phyloP scores from a whole-genome alignment of 2,888 invertebrate species.

The Diachrysia chrysitis region DNA sequence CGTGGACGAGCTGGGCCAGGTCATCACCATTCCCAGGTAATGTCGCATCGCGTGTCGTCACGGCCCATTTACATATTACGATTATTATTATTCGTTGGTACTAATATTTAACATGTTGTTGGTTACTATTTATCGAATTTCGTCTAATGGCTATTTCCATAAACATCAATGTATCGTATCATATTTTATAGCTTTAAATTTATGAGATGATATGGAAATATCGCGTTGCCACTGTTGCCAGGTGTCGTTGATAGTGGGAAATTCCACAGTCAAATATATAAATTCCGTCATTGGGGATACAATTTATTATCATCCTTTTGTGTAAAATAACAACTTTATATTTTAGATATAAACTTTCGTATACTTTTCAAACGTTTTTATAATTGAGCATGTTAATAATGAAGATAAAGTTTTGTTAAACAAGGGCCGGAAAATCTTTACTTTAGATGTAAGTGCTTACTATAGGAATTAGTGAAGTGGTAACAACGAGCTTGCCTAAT shows the following conservation, averaged over 20 bases:
- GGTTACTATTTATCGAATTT: slow-evolving; percentile 53
- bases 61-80: background rate
- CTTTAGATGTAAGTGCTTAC: slow-evolving; percentile 2
- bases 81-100: slow-evolving; percentile 16
- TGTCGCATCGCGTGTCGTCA: slow-evolving; percentile 22
- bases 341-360: slow-evolving; percentile 13
- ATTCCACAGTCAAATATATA: slow-evolving; percentile 67
- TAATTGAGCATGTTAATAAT: slow-evolving; percentile 11
- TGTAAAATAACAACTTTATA: slow-evolving; percentile 29
- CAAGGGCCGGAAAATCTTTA: background rate
- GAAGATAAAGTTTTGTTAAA: background rate
- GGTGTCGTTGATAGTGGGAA: slow-evolving; percentile 73
- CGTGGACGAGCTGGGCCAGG: slow-evolving; percentile 91
- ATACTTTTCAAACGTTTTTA: slow-evolving; percentile 1
- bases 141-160: slow-evolving; percentile 57
- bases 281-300: slow-evolving; percentile 52
- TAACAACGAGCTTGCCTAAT: slow-evolving; percentile 19
- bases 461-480: slow-evolving; percentile 11
- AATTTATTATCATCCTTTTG: slow-evolving; percentile 44
- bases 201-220: slow-evolving; percentile 71
- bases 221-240: slow-evolving; percentile 69
- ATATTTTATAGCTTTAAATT: slow-evolving; percentile 72
- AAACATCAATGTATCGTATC: slow-evolving; percentile 60
- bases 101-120: slow-evolving; percentile 23
- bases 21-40: slow-evolving; percentile 91